Base-by-base conservation (phyloP, 2,888 invertebrate genomes). In the Pandemis cinnamomeana region DNA sequence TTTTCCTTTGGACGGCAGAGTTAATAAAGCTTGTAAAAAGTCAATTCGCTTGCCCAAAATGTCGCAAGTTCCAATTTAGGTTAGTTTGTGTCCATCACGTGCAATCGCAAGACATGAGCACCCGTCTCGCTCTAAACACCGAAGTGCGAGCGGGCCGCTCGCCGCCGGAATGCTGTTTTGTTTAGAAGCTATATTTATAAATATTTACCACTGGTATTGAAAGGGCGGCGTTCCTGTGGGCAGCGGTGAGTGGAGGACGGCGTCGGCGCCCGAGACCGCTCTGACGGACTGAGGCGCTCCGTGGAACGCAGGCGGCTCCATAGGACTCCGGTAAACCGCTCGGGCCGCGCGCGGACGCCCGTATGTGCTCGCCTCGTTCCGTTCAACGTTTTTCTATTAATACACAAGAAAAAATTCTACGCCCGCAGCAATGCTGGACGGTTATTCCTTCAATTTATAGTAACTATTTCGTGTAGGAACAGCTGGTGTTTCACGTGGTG, bases 321-420 rank as follows among this genome's bases (percentile, higher is more conserved):
- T 92, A 86, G 88, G 89, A 86, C 90, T 90, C 89, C 91, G 88
- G 86, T 88, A 64, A 60, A 69, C 90, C 88, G 86, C 88, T 88
- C 91, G 85, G 87, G 83, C 86, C 93, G 92, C 92, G 92, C 91
- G 91, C 93, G 91, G 83, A 83, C 82, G 82, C 84, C 87, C 89
- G 91, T 91, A 90, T 91, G 91, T 91, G 89, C 85, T 82, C 83
- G 80, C 82, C 81, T 83, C 83, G 84, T 85, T 86, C 86, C 89
- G 88, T 84, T 85, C 87, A 90, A 91, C 92, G 88, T 89, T 92
- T 92, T 91, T 91, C 93, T 93, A 94, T 90, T 93, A 93, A 94
- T 94, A 94, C 89, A 90, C 88, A 90, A 83, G 86, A 93, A 93
- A 69, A 93, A 91, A 93, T 92, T 90, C 90, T 85, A 88, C 90